phyloP scores from a whole-genome alignment of 2,888 invertebrate species.

The Copidosoma aretas region DNA sequence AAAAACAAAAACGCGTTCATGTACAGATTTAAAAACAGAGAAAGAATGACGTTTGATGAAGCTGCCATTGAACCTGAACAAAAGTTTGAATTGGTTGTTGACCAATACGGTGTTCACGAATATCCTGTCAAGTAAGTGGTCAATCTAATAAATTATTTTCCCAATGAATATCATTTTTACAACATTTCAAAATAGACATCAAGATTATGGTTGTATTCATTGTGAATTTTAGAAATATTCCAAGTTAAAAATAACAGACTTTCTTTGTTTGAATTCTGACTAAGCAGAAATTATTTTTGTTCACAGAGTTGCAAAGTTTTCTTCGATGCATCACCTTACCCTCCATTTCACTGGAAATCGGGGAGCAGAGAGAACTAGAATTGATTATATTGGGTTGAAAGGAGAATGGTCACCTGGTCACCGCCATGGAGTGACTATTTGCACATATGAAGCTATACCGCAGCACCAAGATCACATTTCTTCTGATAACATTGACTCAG shows the following conservation, averaged over 20 bases:
- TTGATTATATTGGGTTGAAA: conserved; percentile 93
- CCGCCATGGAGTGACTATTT: conserved; percentile 88
- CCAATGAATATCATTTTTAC: background rate
- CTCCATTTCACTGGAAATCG: conserved; percentile 91
- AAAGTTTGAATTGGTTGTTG: conserved; percentile 84
- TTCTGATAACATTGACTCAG: conserved; percentile 26
- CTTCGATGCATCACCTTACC: conserved; percentile 85
- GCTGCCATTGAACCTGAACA: conserved; percentile 78
- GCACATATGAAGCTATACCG: conserved; percentile 87
- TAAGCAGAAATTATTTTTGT: conserved; percentile 8
- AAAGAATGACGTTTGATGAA: conserved; percentile 95
- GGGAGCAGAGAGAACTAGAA: conserved; percentile 82
- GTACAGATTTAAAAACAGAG: conserved; percentile 87
- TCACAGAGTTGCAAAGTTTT: conserved; percentile 87
- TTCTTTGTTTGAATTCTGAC: conserved; percentile 3
- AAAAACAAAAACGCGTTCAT: no score
- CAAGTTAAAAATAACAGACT: no score
- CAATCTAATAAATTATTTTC: background rate
- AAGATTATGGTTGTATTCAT: no score
- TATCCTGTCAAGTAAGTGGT: conserved; percentile 84
- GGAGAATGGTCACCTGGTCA: conserved; percentile 90
- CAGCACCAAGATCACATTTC: conserved; percentile 85
- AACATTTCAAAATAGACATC: no score
- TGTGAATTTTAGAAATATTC: no score
- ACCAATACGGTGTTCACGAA: conserved; percentile 81